Evolutionary conservation across 2,888 invertebrate species (phyloP), one percentile per base, ranked within the genome.

Genomic region (Ochropleura plecta): DNA sequence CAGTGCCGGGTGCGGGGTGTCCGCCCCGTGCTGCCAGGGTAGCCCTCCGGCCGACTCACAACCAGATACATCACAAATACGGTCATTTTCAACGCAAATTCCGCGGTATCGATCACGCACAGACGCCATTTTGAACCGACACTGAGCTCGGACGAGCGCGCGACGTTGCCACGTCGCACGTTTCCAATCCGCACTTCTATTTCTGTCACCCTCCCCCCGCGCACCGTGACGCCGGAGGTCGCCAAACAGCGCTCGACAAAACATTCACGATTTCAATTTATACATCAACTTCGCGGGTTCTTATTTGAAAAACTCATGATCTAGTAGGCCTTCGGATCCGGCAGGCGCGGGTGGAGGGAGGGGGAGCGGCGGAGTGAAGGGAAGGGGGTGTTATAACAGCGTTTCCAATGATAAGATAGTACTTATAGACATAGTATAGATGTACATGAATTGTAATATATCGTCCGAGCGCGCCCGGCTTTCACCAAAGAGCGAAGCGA

Each of bases 21-120:
- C 89, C 90, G 92, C 94, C 93, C 93, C 93, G 90, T 91, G 92
- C 91, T 93, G 92, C 94, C 94, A 92, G 94, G 93, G 92, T 92
- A 92, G 92, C 93, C 92, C 93, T 93, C 92, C 94, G 93, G 93
- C 95, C 95, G 94, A 95, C 96, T 93, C 94, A 95, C 94, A 93
- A 94, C 93, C 92, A 94, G 92, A 94, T 93, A 92, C 89, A 95
- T 94, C 96, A 96, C 96, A 93, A 92, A 93, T 93, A 93, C 92
- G 92, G 93, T 91, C 94, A 95, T 95, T 96, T 95, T 93, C 91
- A 93, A 95, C 94, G 91, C 89, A 92, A 95, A 94, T 94, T 93
- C 93, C 96, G 94, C 96, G 91, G 94, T 96, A 96, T 96, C 95
- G 96, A 96, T 96, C 96, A 96, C 96, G 93, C 96, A 96, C 96